These are phyloP conservation scores for Colinus virginianus DNA, from an alignment of 2,113 vertebrate genomes.

Conservation along the genomic window DNA sequence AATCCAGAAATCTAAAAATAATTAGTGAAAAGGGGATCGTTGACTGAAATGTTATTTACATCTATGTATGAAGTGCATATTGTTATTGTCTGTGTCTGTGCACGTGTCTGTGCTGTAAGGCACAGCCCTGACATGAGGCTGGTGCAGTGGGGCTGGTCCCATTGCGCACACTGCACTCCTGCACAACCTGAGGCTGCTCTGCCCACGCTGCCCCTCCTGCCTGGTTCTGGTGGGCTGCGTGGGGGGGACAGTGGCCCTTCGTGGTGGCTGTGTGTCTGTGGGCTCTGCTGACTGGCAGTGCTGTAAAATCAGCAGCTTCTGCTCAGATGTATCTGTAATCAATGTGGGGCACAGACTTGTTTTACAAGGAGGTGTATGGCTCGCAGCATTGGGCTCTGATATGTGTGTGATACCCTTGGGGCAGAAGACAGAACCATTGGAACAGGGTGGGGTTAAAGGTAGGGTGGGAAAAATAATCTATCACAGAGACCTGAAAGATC, in stretches of 20 bases:
- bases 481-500: neutral
- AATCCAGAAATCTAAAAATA: neutral
- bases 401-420: neutral
- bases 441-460: neutral
- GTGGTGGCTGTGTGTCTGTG: neutral
- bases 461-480: neutral
- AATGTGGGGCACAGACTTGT: neutral
- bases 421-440: neutral
- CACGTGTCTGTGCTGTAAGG: fast-evolving
- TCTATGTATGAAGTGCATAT: fast-evolving
- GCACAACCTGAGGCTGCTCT: fast-evolving
- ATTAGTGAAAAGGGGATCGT: neutral
- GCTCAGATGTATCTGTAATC: neutral
- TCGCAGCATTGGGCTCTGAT: neutral
- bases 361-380: neutral
- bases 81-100: fast-evolving
- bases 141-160: too few relatives aligned
- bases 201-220: fast-evolving
- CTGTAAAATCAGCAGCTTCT: neutral
- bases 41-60: neutral
- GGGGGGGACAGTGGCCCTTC: neutral
- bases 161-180: fast-evolving
- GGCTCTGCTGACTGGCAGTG: neutral
- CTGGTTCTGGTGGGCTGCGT: neutral
- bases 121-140: fast-evolving